A percentile compares a stretch with the other conserved stretches of the same genome.
phyloP scores from a whole-genome alignment of 2,797 vertebrate genomes.

The Rhinatrema bivittatum region DNA sequence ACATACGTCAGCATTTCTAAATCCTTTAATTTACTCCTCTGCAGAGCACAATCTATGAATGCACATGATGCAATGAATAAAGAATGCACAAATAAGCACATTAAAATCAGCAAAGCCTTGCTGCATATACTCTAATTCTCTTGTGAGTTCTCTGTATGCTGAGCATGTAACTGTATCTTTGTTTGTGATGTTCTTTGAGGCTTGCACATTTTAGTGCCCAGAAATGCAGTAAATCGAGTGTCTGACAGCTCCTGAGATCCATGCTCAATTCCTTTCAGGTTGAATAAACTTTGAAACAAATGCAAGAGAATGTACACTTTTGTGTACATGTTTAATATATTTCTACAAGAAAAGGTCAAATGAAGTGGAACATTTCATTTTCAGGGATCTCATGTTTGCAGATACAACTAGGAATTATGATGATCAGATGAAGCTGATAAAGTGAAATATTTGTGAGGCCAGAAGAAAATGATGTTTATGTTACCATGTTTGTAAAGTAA shows the following conservation, averaged over 20 bases:
- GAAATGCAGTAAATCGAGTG: conserved; percentile 30
- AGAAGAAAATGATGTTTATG: neutral
- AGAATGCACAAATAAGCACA: conserved; percentile 5
- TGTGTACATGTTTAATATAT: conserved; percentile 37
- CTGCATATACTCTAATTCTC: conserved; percentile 1
- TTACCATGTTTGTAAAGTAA: too few species aligned
- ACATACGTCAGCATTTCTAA: too few species aligned
- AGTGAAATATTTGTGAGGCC: neutral
- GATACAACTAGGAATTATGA: conserved; percentile 6
- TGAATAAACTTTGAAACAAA: conserved; percentile 34
- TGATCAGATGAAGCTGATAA: conserved; percentile 1
- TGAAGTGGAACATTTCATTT: conserved; percentile 36
- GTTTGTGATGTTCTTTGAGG: conserved; percentile 19
- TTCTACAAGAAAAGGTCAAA: conserved; percentile 38
- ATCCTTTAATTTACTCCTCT: too few species aligned
- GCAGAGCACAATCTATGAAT: too few species aligned
- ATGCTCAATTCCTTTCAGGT: conserved; percentile 25
- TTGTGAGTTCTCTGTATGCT: conserved; percentile 18
- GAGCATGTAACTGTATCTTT: conserved; percentile 16
- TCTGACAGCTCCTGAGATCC: conserved; percentile 35
- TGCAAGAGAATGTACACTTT: conserved; percentile 30
- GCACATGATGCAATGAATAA: neutral
- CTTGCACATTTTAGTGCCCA: conserved; percentile 14
- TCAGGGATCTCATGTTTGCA: neutral
- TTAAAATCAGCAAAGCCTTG: neutral